A percentile compares a stretch with the other conserved stretches of the same genome.
Conservation (phyloP, 2,797 vertebrate species). For the Pygocentrus nattereri region DNA sequence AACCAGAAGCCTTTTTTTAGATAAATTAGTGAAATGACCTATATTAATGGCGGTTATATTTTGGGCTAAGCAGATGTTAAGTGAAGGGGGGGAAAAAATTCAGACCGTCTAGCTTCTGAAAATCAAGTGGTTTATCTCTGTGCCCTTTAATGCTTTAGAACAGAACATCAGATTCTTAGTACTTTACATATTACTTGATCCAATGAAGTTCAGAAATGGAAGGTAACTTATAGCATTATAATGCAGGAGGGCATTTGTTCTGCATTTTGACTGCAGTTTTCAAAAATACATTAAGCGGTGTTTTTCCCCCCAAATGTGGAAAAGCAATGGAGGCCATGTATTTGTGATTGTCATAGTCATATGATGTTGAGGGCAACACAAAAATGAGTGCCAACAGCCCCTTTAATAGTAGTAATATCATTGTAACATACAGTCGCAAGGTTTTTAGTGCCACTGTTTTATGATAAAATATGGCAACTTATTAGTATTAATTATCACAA, state of each 20-base stretch:
- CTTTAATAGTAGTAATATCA: too few species aligned
- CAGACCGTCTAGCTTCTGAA: slow-evolving; percentile 37
- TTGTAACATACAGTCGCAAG: too few species aligned
- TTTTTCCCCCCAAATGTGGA: too few species aligned
- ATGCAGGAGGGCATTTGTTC: background rate
- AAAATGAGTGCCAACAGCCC: background rate
- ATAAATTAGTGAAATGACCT: slow-evolving; percentile 51
- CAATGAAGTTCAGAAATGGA: background rate
- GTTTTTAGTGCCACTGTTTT: too few species aligned
- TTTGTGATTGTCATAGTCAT: too few species aligned
- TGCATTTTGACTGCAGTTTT: background rate
- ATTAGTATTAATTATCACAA: too few species aligned
- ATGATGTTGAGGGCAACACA: too few species aligned
- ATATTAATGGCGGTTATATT: slow-evolving; percentile 39
- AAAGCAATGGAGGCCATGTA: too few species aligned
- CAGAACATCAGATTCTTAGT: background rate
- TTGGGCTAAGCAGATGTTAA: slow-evolving; percentile 40
- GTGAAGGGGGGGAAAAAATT: slow-evolving; percentile 13
- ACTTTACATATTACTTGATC: slow-evolving; percentile 3
- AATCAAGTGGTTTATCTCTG: slow-evolving; percentile 48
- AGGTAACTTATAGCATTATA: background rate
- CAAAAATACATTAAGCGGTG: too few species aligned
- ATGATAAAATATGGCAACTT: too few species aligned
- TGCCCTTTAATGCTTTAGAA: slow-evolving; percentile 20
- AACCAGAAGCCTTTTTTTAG: slow-evolving; percentile 53